Evolutionary conservation across 2,797 vertebrate genomes (phyloP).

Genomic region (Chrosomus eos): DNA sequence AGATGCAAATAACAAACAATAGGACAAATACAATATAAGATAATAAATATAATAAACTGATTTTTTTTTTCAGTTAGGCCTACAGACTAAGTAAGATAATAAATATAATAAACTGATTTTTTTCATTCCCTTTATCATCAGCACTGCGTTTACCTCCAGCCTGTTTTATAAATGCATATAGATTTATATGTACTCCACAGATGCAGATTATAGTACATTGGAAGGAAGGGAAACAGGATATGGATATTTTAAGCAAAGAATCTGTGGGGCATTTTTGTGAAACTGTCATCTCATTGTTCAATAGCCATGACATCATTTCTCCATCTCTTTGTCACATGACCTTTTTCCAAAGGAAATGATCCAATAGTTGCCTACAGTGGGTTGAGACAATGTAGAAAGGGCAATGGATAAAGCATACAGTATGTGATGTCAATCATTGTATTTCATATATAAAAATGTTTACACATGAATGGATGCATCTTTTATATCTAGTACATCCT

Average conservation of each 20-base stretch:
- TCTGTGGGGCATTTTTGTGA: slow-evolving; percentile 34
- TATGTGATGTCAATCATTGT: not conserved
- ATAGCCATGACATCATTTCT: slow-evolving; percentile 52
- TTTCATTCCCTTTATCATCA: no score
- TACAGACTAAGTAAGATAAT: no score
- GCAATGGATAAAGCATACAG: not conserved
- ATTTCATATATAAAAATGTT: not conserved
- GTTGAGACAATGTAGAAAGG: not conserved
- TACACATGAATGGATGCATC: not conserved
- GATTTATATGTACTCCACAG: slow-evolving; percentile 9
- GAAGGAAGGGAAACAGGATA: slow-evolving; percentile 50
- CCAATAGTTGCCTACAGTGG: slow-evolving; percentile 12
- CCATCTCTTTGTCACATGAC: slow-evolving; percentile 40
- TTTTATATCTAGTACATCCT: not conserved
- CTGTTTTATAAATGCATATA: slow-evolving; percentile 3
- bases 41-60: no score
- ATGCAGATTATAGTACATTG: slow-evolving; percentile 7
- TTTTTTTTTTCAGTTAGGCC: no score
- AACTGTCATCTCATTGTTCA: slow-evolving; percentile 53
- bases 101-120: no score
- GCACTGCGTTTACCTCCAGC: not conserved
- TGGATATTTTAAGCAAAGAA: slow-evolving; percentile 47
- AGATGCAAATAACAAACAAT: not conserved
- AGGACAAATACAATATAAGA: not conserved
- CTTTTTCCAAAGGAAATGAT: slow-evolving; percentile 50